Base-by-base conservation (phyloP, 1,140 invertebrate species). In the Pseudomyrmex dendroicus region DNA sequence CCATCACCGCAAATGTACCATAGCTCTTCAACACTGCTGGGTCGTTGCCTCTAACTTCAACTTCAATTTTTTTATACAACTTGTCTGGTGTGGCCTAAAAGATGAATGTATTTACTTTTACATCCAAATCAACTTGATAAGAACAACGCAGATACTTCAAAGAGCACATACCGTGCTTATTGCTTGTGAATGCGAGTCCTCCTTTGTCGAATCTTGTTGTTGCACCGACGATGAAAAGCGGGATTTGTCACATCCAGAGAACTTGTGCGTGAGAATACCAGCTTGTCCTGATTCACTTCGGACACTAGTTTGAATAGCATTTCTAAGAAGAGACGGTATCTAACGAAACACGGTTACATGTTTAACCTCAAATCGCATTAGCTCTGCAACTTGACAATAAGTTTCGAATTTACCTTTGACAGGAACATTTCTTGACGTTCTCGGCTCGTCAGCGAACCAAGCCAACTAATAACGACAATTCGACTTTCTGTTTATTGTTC, bases 41-140 rank as follows among this genome's bases (percentile, higher is more conserved):
- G 92, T 99, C 98, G 92, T 98, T 97, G 52, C 97, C 97, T 91
- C 96, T 95, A 56, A 98, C 95, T 95, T 99, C 98, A 83, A 99
- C 92, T 93, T 98, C 96, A n/a, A 99, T 93, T 88, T 95, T 95
- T 93, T 97, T 97, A 89, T 96, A 98, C 12, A 98, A 94, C 93
- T 97, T 97, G 91, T 99, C 98, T 5, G 94, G 89, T 92, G 95
- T 95, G 35, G 87, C 76, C 90, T 90, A 89, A 90, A 77, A 86
- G 72, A 80, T 91, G 1, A 22, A 64, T 63, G 1, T 57, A n/a
- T 62, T 52, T 54, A 7, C 8, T 9, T 17, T 9, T 12, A 3
- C 25, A 25, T 25, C 44, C 67, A 2, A 22, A 44, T 48, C 25
- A 52, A 56, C 44, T 56, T 4, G 17, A 57, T 35, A 54, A 67